Evolutionary conservation across 2,113 vertebrate genomes (phyloP).

Genomic region (Elgaria multicarinata): DNA sequence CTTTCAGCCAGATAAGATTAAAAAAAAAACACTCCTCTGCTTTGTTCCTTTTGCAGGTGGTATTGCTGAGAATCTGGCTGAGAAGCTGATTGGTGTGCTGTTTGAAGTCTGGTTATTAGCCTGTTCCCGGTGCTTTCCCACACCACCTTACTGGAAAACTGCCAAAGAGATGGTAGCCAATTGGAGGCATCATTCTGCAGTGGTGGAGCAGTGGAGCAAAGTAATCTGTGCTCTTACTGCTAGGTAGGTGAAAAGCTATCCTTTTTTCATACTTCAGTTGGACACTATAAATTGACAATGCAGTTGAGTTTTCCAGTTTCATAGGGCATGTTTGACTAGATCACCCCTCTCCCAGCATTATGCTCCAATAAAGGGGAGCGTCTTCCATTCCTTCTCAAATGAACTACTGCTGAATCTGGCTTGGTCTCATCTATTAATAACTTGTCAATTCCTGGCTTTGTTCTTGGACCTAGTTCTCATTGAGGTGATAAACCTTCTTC

Average conservation of each 20-base stretch:
- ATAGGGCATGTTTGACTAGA: background rate
- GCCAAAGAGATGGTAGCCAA: constrained; percentile 97
- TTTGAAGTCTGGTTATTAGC: constrained; percentile 96
- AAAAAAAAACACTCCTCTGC: background rate
- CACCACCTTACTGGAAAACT: constrained; percentile 96
- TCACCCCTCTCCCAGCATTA: background rate
- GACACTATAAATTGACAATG: no score
- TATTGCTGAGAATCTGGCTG: constrained; percentile 93
- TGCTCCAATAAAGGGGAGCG: background rate
- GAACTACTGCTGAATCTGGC: background rate
- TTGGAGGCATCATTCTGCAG: constrained; percentile 96
- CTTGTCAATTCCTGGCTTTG: background rate
- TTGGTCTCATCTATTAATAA: background rate
- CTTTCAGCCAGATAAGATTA: background rate
- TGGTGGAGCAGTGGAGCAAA: constrained; percentile 98
- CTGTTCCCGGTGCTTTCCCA: constrained; percentile 92
- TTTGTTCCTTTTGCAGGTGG: constrained; percentile 81
- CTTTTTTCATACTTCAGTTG: background rate
- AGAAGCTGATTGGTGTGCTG: constrained; percentile 92
- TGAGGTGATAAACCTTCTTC: background rate
- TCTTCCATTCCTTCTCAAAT: background rate
- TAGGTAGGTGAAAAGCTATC: constrained; percentile 78
- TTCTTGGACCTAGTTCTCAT: background rate
- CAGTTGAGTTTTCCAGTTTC: background rate
- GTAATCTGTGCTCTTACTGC: constrained; percentile 94